Evolutionary conservation across 30 jellyfish, hydroid and myxozoan genomes (phyloP), one percentile per base, ranked within the genome.

Genomic region (Phacellophora camtschatica): DNA sequence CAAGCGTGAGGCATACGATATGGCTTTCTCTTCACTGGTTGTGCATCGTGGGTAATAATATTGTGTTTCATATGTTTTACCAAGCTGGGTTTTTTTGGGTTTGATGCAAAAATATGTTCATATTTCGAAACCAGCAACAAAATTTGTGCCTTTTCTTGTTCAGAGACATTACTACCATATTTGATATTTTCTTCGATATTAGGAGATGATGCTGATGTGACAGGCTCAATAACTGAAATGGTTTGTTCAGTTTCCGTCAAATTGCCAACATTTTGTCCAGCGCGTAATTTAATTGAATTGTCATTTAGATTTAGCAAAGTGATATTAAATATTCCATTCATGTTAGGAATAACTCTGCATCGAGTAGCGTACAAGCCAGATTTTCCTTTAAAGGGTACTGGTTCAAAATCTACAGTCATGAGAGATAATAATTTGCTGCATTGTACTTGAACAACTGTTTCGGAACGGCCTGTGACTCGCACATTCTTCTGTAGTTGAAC

Each of bases 401-500:
- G 90, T 32, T 62, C 90, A 42, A 78, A 78, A 48, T 78, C 90
- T 0, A 61, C 83, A 48, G 90, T 59, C 22, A 78, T 49, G 15
- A 78, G 32, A 10, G 74, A 39, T 9, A 41, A 18, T 32, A 24
- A 62, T 20, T 39, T 36, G 32, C 32, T 59, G 24, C 90, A 78
- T 59, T 66, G 62, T 10, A 78, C 83, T 12, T 59, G 28, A 20
- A 59, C 61, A 6, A 78, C 48, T 9, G 32, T 74, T 31, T 74
- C 74, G 16, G 86, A 43, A 19, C 74, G 86, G 2, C 50, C 23
- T 22, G 79, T 23, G 4, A 72, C 6, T 2, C 11, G 3, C 3
- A 53, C 57, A 3, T 22, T 5, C 56, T 31, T 27, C 23, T 27
- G 24, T 30, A 72, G 30, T 23, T 32, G 4, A 20, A 49, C 86